Percentiles rank a stretch among this genome's conserved stretches.
These are phyloP conservation scores for Phrynocephalus guinanensis DNA, from an alignment of 2,797 vertebrate genomes.

Conservation along the genomic window DNA sequence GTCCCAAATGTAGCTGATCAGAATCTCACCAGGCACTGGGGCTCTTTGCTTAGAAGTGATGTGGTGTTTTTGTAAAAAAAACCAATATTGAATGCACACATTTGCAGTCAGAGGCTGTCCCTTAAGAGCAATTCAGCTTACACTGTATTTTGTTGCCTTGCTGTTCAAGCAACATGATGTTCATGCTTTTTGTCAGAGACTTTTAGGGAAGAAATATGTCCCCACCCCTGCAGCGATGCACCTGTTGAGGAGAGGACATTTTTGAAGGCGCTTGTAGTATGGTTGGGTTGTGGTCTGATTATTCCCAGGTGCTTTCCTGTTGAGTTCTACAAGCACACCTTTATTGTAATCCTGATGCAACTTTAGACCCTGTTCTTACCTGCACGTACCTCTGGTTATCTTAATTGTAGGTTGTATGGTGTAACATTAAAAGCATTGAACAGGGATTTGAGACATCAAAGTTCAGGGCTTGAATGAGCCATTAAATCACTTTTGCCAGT, in stretches of 20 bases:
- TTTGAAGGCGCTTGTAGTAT: neutral
- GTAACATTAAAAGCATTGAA: neutral
- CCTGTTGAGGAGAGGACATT: neutral
- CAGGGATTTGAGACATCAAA: neutral
- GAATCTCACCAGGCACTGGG: neutral
- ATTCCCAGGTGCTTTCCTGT: neutral
- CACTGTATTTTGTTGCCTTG: constrained; percentile 12
- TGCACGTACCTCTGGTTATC: neutral
- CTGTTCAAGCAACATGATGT: constrained; percentile 5
- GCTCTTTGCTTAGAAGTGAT: neutral
- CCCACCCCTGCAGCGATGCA: neutral
- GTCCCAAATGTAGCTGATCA: neutral
- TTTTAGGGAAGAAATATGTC: neutral
- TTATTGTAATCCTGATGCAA: neutral
- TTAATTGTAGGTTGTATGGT: neutral
- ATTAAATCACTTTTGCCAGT: neutral
- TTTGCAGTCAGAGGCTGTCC: neutral
- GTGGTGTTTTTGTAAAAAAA: constrained; percentile 1
- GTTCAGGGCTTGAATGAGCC: neutral
- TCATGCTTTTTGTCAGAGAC: neutral
- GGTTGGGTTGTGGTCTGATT: neutral
- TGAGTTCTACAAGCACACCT: neutral
- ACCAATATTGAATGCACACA: neutral
- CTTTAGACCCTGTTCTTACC: no score
- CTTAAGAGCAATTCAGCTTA: constrained; percentile 1